Evolutionary conservation across 2,797 vertebrate species (phyloP).

Genomic region (Malurus leucopterus): DNA sequence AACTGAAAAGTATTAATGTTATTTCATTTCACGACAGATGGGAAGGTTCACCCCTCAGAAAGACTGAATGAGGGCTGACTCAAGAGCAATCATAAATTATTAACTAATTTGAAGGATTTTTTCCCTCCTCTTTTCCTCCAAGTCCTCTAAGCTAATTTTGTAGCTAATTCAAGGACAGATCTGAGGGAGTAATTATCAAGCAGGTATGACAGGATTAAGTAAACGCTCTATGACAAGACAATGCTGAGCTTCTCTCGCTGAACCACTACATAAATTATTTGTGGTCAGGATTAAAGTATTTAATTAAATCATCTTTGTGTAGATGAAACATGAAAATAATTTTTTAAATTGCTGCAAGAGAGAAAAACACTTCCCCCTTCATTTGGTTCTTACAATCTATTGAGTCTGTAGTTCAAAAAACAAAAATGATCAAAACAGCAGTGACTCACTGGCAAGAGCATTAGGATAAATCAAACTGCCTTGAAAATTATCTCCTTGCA

Average conservation of each 20-base stretch:
- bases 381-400: conserved; percentile 7
- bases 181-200: conserved; percentile 53
- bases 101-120: neutral
- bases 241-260: conserved; percentile 6
- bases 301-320: conserved; percentile 57
- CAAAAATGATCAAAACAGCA: conserved; percentile 38
- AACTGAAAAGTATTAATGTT: neutral
- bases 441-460: conserved; percentile 35
- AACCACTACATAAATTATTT: conserved; percentile 43
- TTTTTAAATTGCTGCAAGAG: conserved; percentile 12
- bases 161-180: conserved; percentile 42
- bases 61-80: neutral
- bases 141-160: conserved; percentile 49
- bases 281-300: conserved; percentile 58
- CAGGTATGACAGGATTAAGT: conserved; percentile 44
- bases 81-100: conserved; percentile 22
- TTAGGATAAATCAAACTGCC: neutral
- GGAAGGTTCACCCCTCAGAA: neutral
- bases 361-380: neutral
- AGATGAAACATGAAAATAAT: conserved; percentile 44
- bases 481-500: conserved; percentile 12
- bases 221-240: conserved; percentile 33
- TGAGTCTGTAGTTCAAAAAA: conserved; percentile 27
- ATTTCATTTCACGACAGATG: neutral
- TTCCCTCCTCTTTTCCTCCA: neutral